Evolutionary conservation across 2,113 vertebrate species (phyloP).

Genomic region (rabbit (Oryctolagus cuniculus)): mOryCun1.1 NC_091437.1:59129001-59129500

Average conservation of each 20-base stretch:
- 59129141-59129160: not conserved
- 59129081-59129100: not conserved
- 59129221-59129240: not conserved
- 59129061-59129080: not conserved
- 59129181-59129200: not conserved
- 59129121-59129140: not conserved
- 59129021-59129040: too few relatives aligned
- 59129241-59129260: not conserved
- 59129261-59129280: not conserved
- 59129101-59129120: too few relatives aligned
- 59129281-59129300: too few relatives aligned
- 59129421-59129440: not conserved
- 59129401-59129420: rapidly evolving
- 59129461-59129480: not conserved
- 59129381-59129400: not conserved
- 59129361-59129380: rapidly evolving
- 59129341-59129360: not conserved
- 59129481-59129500: not conserved
- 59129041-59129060: not conserved
- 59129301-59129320: not conserved
- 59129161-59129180: not conserved
- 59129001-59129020: not conserved
- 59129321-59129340: not conserved
- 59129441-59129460: not conserved
- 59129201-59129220: not conserved